These are phyloP conservation scores for Bradysia coprophila DNA, from an alignment of 1,140 invertebrate species.

Conservation along the genomic window DNA sequence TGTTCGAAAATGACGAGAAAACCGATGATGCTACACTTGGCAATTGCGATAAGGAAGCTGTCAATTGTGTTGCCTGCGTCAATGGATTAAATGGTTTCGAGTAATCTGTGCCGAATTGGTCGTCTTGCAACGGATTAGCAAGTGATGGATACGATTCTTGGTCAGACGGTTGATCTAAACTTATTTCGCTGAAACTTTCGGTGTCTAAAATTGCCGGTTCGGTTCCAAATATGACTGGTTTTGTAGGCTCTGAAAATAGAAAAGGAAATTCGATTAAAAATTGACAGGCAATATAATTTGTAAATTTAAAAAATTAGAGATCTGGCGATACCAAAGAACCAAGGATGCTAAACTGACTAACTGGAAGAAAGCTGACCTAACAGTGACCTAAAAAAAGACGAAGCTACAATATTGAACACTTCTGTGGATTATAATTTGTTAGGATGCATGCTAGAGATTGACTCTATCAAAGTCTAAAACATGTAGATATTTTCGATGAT, in stretches of 20 bases:
- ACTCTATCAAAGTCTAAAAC: too few relatives aligned
- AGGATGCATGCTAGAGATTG: too few relatives aligned
- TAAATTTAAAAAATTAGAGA: not conserved
- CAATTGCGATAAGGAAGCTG: constrained; percentile 32
- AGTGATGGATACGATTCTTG: constrained; percentile 1
- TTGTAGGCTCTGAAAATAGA: constrained; percentile 15
- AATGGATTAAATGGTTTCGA: constrained; percentile 16
- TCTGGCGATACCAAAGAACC: not conserved
- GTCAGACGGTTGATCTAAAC: constrained; percentile 12
- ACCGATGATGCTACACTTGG: constrained; percentile 35
- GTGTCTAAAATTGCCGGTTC: constrained; percentile 10
- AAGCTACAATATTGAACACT: too few relatives aligned
- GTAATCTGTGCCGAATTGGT: constrained; percentile 10
- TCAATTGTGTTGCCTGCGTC: constrained; percentile 28
- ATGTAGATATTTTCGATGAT: too few relatives aligned
- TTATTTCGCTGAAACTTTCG: constrained; percentile 21
- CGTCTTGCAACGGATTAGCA: not conserved
- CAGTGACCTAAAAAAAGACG: too few relatives aligned
- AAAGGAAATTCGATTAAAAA: constrained; percentile 1
- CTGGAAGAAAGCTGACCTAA: too few relatives aligned
- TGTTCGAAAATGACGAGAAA: constrained; percentile 34
- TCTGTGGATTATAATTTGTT: too few relatives aligned
- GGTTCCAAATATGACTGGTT: constrained; percentile 7
- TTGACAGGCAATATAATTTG: not conserved
- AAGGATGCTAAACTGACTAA: too few relatives aligned